Evolutionary conservation across 2,113 vertebrate species (phyloP).

Genomic region (Kryptolebias marmoratus): DNA sequence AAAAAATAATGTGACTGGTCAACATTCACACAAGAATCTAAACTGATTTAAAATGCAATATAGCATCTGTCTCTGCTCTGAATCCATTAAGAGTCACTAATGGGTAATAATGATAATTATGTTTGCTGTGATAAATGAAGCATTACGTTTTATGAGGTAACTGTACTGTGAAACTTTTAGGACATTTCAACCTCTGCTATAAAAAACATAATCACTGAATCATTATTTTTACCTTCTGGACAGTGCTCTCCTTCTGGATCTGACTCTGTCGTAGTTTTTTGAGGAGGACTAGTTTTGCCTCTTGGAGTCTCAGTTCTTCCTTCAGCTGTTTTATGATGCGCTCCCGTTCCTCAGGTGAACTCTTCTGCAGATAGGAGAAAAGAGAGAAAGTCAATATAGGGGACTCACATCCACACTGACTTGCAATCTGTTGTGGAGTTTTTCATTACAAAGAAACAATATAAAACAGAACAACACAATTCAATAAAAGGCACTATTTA

Average conservation of each 20-base stretch:
- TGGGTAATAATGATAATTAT: neutral
- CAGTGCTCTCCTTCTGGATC: slow-evolving; percentile 90
- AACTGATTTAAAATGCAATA: neutral
- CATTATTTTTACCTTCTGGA: slow-evolving; percentile 85
- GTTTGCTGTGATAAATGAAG: neutral
- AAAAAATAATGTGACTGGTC: neutral
- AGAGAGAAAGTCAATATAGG: neutral
- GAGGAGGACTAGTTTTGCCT: slow-evolving; percentile 94
- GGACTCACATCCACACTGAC: neutral
- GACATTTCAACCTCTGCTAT: neutral
- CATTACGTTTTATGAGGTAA: neutral
- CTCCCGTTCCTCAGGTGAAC: slow-evolving; percentile 91
- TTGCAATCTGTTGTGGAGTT: too few relatives aligned
- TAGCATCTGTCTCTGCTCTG: neutral
- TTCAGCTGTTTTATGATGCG: slow-evolving; percentile 92
- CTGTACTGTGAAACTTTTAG: neutral
- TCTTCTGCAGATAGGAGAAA: slow-evolving; percentile 79
- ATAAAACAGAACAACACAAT: too few relatives aligned
- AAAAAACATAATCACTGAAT: too few relatives aligned
- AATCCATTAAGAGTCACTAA: neutral
- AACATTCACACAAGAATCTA: too few relatives aligned
- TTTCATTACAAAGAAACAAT: too few relatives aligned
- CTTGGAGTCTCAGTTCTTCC: slow-evolving; percentile 93
- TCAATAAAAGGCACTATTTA: too few relatives aligned
- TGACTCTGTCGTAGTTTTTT: slow-evolving; percentile 98